Evolutionary conservation across 2,797 vertebrate species (phyloP).

Genomic region (Periophthalmus magnuspinnatus): DNA sequence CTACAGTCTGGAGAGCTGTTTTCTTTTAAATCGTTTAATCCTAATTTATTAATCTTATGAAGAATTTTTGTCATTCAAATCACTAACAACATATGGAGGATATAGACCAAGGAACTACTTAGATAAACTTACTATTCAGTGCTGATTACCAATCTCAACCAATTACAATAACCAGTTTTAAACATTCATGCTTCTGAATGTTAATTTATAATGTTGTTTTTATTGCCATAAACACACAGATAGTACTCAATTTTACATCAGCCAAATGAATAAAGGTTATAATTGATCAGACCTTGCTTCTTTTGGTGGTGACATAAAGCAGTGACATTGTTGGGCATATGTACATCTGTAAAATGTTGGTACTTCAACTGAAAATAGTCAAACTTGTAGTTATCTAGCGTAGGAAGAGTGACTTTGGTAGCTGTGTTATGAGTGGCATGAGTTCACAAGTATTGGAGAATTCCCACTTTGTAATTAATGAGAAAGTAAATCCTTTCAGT

Average conservation of each 20-base stretch:
- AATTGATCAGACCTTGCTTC: neutral
- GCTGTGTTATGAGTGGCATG: slow-evolving; percentile 57
- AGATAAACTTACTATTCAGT: no score
- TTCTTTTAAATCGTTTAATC: neutral
- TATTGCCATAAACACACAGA: neutral
- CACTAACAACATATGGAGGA: neutral
- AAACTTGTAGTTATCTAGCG: slow-evolving; percentile 57
- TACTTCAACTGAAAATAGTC: slow-evolving; percentile 32
- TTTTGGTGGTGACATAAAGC: neutral
- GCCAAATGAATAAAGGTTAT: neutral
- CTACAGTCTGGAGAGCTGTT: slow-evolving; percentile 15
- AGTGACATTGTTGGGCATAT: neutral
- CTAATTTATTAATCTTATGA: neutral
- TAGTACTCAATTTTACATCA: neutral
- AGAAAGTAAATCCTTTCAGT: slow-evolving; percentile 79
- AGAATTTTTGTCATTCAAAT: neutral
- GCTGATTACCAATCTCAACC: neutral
- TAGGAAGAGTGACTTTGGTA: slow-evolving; percentile 43
- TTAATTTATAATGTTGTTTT: neutral
- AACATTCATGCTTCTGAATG: neutral
- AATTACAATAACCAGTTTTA: neutral
- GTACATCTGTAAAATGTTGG: neutral
- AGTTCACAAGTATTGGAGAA: slow-evolving; percentile 57
- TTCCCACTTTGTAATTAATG: slow-evolving; percentile 80
- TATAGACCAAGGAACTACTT: no score